Evolutionary conservation across 2,888 invertebrate genomes (phyloP), one percentile per base, ranked within the genome.

Genomic region (Brassicogethes aeneus): DNA sequence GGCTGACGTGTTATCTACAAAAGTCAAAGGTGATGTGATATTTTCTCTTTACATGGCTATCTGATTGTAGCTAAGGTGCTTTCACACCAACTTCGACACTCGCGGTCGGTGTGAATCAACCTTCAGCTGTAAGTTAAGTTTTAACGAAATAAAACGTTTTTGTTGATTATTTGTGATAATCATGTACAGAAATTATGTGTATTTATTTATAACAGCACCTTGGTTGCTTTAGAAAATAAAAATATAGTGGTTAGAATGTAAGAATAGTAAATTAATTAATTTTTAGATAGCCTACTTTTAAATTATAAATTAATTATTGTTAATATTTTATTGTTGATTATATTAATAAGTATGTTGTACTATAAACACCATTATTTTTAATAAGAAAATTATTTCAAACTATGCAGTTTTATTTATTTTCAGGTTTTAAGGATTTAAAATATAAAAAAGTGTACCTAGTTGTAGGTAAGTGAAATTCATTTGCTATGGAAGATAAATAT

Each of bases 281-380:
- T 51, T 51, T 51, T 54, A 56, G 48, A 45, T 56, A 55, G 51
- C 47, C 46, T 42, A 39, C 39, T 43, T 42, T 45, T 56, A 55
- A 51, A 44, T 46, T 54, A 52, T 61, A 59, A 60, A 56, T 64
- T 62, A 61, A 64, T 59, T 61, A 62, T 64, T 67, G 66, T 68
- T 67, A 65, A 65, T 61, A 65, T 60, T 66, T 64, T 65, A 63
- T 68, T 68, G 66, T 66, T 68, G 65, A 66, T 65, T 66, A 65
- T 66, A 57, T 63, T 65, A 59, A 61, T 60, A 64, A 61, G 61
- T 57, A 60, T 64, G 59, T 65, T 66, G 64, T 67, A 66, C 61
- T 57, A 67, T 66, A 65, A 61, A 65, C 61, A 64, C 64, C 65
- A 61, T 54, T 65, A 65, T 65, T 66, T 65, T 65, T 65, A 66